These are phyloP conservation scores for Centropristis striata DNA, from an alignment of 2,113 vertebrate genomes.

Conservation along the genomic window DNA sequence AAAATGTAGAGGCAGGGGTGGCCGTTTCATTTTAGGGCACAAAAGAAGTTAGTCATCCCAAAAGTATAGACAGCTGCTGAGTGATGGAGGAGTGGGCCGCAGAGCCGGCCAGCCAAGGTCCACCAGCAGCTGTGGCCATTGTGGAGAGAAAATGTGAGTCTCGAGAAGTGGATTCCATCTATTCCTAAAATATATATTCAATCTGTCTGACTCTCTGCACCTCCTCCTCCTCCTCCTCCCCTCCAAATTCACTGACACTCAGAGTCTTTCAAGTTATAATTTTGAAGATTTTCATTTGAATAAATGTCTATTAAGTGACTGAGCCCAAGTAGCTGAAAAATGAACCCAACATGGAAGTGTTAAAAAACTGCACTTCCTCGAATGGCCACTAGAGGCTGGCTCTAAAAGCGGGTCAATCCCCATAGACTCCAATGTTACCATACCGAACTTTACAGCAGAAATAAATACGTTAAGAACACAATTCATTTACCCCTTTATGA, in stretches of 20 bases:
- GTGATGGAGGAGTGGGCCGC: neutral
- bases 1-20: neutral
- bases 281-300: too few species aligned
- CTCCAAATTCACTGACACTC: neutral
- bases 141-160: neutral
- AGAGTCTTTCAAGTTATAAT: neutral
- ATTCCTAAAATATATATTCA: neutral
- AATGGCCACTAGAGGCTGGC: too few species aligned
- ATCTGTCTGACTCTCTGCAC: neutral
- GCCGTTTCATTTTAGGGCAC: neutral
- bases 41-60: neutral
- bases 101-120: neutral
- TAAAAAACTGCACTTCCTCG: too few species aligned
- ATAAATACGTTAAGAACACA: too few species aligned
- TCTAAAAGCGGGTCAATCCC: too few species aligned
- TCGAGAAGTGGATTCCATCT: neutral
- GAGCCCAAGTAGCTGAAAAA: too few species aligned
- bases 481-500: too few species aligned
- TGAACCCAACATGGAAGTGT: too few species aligned
- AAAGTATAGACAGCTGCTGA: neutral
- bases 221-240: too few species aligned
- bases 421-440: too few species aligned
- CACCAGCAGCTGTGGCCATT: neutral
- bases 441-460: too few species aligned
- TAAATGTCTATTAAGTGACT: too few species aligned